A percentile compares a stretch with the other conserved stretches of the same genome.
Evolutionary conservation across 2,888 invertebrate genomes (phyloP).

Genomic region (Orchestes rusci): DNA sequence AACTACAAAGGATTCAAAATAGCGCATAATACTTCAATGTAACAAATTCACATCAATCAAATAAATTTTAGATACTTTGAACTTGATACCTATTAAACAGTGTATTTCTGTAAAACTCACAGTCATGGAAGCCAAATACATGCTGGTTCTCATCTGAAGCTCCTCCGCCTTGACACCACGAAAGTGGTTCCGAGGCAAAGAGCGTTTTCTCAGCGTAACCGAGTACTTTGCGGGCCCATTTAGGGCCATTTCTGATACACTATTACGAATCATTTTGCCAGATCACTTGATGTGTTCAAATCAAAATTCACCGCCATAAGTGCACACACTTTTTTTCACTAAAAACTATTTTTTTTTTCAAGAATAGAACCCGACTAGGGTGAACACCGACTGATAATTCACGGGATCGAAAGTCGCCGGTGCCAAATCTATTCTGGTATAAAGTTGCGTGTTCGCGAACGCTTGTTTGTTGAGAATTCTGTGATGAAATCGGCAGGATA

Average conservation of each 20-base stretch:
- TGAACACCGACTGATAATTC: constrained; percentile 15
- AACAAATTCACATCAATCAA: too few relatives aligned
- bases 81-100: too few relatives aligned
- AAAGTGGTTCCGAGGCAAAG: constrained; percentile 58
- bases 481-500: constrained; percentile 12
- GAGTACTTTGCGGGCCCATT: constrained; percentile 25
- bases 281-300: too few relatives aligned
- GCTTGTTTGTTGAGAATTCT: constrained; percentile 3
- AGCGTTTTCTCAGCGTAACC: constrained; percentile 36
- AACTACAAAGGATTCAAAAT: too few relatives aligned
- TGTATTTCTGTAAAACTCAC: too few relatives aligned
- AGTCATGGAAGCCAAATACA: constrained; percentile 72
- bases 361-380: constrained; percentile 5
- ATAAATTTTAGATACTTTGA: too few relatives aligned
- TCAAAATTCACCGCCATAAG: background rate
- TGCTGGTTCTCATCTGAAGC: constrained; percentile 64
- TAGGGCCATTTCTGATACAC: constrained; percentile 32
- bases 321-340: background rate
- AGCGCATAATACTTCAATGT: too few relatives aligned
- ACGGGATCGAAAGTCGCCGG: constrained; percentile 11
- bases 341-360: constrained; percentile 3
- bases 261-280: constrained; percentile 31
- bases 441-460: constrained; percentile 25
- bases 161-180: constrained; percentile 73
- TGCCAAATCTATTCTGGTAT: constrained; percentile 40